Base-by-base conservation (phyloP, 2,888 invertebrate genomes). In the Amblyjoppa proteus region DNA sequence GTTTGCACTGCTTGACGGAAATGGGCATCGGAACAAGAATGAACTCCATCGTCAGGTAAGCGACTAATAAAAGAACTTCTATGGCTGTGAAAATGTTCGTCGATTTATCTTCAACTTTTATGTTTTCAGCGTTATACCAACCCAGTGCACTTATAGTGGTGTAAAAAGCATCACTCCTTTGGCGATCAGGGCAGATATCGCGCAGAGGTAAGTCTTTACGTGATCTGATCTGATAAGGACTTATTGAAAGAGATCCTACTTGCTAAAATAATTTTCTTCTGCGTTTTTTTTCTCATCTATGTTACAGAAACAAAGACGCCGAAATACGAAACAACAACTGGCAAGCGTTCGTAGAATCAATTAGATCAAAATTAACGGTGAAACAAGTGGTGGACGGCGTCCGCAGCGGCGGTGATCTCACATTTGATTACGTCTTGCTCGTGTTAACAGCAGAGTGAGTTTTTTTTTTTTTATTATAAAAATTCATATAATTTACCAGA, bases 381-480 rank as follows among this genome's bases (percentile, higher is more conserved):
- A 97, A 97, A 89, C 97, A 97, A 94, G 97, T 98, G 0, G 97
- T 98, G 0, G 97, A 97, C 89, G 97, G 97, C 11, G 97, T 97
- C 7, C 94, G 96, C 81, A 95, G 96, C 20, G 97, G 97, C n/a
- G 97, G 97, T 38, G 95, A 96, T 88, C 94, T 98, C 68, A 97
- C 97, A 1, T 98, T 98, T 92, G 98, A 98, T 94, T 98, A 97
- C 92, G 95, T 98, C 16, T 95, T 97, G 84, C 94, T 98, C 83
- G 96, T 97, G 85, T 95, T 97, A 85, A 97, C 98, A 45, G 98
- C 98, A 70, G 97, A 97, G 97, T 97, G 95, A 96, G 96, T 95
- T 61, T 45, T 13, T 79, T 13, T 79, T 13, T 5, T 11, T 28
- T 28, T 2, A n/a, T 34, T 2, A 31, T 25, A 70, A 16, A 38